Conservation (phyloP, 2,113 vertebrate species). For the Macaca nemestrina region DNA sequence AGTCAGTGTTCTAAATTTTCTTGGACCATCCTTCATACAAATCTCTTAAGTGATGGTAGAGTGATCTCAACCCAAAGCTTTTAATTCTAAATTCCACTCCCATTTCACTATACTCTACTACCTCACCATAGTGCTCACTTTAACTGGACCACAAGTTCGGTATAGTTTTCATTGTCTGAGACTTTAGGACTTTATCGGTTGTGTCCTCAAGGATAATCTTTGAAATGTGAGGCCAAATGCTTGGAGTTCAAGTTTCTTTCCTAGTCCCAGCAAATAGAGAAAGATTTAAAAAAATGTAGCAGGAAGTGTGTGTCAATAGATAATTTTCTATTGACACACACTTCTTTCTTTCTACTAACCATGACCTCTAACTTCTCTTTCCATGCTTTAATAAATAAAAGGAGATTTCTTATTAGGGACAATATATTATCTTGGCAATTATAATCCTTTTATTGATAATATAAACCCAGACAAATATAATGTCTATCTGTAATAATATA, state of each 20-base stretch:
- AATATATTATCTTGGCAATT: not conserved
- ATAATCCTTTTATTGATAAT: not conserved
- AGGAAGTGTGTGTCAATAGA: not conserved
- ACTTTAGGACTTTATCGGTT: slow-evolving; percentile 9
- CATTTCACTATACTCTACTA: not conserved
- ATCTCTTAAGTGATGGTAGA: not conserved
- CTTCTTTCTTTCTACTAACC: not conserved
- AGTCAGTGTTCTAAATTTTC: not conserved
- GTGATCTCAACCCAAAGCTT: not conserved
- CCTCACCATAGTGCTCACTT: not conserved
- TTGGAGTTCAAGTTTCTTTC: not conserved
- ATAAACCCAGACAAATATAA: not conserved
- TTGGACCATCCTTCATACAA: not conserved
- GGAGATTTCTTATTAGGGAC: not conserved
- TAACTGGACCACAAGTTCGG: not conserved
- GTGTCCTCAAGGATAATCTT: not conserved
- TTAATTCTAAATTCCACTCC: not conserved
- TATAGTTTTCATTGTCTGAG: not conserved
- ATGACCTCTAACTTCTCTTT: not conserved
- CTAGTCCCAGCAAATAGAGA: not conserved
- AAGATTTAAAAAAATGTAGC: not conserved
- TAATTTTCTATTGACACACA: not conserved
- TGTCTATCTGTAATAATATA: not conserved
- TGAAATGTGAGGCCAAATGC: not conserved
- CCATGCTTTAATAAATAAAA: not conserved